Percentiles rank a stretch among this genome's conserved stretches.
These are phyloP conservation scores for Desoria tigrina DNA, from an alignment of 2,888 invertebrate genomes.

Conservation along the genomic window DNA sequence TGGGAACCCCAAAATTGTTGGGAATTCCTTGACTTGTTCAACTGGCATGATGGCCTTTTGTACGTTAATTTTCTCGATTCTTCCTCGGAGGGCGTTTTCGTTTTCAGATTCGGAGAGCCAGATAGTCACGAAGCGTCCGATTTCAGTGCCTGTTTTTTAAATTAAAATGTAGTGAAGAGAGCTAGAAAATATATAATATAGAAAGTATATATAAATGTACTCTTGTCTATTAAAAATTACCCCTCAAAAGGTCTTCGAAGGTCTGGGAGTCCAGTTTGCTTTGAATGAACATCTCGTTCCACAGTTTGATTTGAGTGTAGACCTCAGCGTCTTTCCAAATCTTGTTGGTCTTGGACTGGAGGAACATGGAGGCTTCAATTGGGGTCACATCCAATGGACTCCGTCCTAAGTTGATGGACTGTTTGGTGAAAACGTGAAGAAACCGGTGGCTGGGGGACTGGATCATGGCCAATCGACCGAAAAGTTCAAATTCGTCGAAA, in stretches of 20 bases:
- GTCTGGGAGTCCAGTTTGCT: background rate
- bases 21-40: constrained; percentile 17
- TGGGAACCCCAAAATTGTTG: constrained; percentile 21
- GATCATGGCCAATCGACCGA: constrained; percentile 10
- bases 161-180: too few relatives aligned
- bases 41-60: background rate
- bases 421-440: background rate
- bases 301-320: constrained; percentile 5
- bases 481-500: background rate
- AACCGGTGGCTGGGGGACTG: background rate
- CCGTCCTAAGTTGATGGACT: background rate
- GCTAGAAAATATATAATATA: too few relatives aligned
- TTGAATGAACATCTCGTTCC: constrained; percentile 18
- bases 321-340: constrained; percentile 4
- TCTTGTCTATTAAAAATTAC: background rate
- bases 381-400: background rate
- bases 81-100: too few relatives aligned
- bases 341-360: constrained; percentile 3
- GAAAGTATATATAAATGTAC: too few relatives aligned
- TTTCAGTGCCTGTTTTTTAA: too few relatives aligned
- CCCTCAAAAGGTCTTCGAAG: background rate
- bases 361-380: background rate
- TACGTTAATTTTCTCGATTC: too few relatives aligned
- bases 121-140: too few relatives aligned
- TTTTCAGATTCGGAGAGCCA: too few relatives aligned